A percentile compares a stretch with the other conserved stretches of the same genome.
Conservation (phyloP, 2,797 vertebrate species). For the Mus spretus region DNA sequence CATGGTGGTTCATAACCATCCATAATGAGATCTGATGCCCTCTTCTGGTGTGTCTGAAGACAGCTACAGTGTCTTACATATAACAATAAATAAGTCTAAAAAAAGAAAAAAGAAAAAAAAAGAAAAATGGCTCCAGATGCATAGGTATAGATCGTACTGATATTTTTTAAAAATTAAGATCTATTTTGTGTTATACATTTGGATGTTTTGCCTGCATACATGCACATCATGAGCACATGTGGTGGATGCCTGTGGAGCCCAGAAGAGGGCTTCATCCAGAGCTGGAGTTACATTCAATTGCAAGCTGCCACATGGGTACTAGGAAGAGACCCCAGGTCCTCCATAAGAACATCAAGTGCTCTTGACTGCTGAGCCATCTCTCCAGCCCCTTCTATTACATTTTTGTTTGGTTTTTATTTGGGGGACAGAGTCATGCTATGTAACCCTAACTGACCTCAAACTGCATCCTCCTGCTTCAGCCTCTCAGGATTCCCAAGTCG, state of each 20-base stretch:
- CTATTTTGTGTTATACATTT: background rate
- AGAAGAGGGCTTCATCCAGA: background rate
- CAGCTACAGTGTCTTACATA: too few species aligned
- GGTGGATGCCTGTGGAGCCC: background rate
- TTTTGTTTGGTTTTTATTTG: background rate
- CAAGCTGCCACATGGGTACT: background rate
- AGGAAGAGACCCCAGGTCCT: background rate
- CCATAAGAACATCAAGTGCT: too few species aligned
- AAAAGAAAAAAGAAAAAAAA: too few species aligned
- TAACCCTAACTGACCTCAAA: background rate
- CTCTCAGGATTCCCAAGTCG: background rate
- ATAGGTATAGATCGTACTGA: background rate
- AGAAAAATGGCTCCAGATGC: constrained; percentile 9
- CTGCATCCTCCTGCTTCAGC: background rate
- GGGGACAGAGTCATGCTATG: background rate
- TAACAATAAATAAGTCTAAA: too few species aligned
- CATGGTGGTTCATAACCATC: too few species aligned
- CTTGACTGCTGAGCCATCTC: background rate
- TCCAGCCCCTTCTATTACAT: background rate
- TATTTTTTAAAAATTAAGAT: constrained; percentile 4
- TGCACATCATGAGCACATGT: too few species aligned
- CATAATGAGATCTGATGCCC: too few species aligned
- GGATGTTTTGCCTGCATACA: background rate
- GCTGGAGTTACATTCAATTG: background rate
- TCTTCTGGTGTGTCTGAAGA: too few species aligned